phyloP scores from a whole-genome alignment of 2,888 invertebrate genomes.

The Hydroisotoma schaefferi region DNA sequence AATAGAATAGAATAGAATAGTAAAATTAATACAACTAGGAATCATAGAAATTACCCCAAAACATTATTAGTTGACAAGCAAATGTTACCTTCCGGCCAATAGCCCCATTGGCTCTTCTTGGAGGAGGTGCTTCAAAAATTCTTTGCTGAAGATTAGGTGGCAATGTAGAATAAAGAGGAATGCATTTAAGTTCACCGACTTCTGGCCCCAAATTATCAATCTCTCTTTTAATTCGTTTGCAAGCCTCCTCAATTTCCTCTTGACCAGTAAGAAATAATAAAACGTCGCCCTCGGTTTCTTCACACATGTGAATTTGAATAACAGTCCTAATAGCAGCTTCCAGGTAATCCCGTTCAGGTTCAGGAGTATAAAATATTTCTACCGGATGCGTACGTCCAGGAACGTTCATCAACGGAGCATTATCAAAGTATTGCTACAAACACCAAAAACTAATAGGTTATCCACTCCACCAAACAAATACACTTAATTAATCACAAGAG shows the following conservation, averaged over 20 bases:
- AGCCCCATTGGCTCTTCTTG: slow-evolving; percentile 75
- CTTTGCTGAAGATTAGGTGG: slow-evolving; percentile 95
- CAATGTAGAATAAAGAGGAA: slow-evolving; percentile 95
- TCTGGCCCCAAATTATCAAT: slow-evolving; percentile 94
- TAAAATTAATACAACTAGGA: not conserved
- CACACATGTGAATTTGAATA: slow-evolving; percentile 94
- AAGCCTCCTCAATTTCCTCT: slow-evolving; percentile 97
- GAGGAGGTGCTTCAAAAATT: slow-evolving; percentile 96
- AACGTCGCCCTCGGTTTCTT: slow-evolving; percentile 87
- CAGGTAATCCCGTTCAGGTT: slow-evolving; percentile 94
- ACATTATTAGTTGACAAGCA: slow-evolving; percentile 4
- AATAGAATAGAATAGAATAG: not conserved
- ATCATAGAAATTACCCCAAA: not conserved
- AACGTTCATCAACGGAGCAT: slow-evolving; percentile 97
- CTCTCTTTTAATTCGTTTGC: slow-evolving; percentile 93
- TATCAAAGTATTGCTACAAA: slow-evolving; percentile 87
- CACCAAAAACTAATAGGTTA: slow-evolving; percentile 17
- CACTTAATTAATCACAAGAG: too few relatives aligned
- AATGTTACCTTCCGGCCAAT: slow-evolving; percentile 72
- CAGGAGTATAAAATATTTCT: slow-evolving; percentile 98
- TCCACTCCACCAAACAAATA: too few relatives aligned
- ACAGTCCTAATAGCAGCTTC: slow-evolving; percentile 99
- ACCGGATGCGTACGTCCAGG: slow-evolving; percentile 95
- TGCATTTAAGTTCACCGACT: slow-evolving; percentile 95
- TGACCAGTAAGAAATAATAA: slow-evolving; percentile 81